phyloP scores from a whole-genome alignment of 2,113 vertebrate genomes.

The Archilochus colubris region DNA sequence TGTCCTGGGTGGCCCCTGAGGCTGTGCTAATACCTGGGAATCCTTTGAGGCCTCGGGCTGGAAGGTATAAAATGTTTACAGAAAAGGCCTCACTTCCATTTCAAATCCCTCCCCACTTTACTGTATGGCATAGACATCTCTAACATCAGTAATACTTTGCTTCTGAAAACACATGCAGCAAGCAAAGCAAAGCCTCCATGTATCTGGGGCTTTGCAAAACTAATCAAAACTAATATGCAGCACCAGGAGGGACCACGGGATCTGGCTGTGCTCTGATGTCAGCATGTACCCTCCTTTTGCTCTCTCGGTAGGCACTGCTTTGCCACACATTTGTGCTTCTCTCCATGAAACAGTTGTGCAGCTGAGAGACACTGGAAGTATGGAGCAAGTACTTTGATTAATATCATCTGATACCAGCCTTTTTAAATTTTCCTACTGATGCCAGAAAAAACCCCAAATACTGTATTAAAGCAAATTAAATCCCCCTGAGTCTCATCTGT shows the following conservation, averaged over 20 bases:
- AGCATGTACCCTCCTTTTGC: neutral
- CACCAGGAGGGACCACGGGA: accelerated
- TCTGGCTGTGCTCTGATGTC: accelerated
- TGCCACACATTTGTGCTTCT: accelerated
- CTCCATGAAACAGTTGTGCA: neutral
- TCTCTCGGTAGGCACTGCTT: neutral
- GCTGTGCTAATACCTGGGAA: neutral
- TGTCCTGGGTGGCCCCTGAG: neutral
- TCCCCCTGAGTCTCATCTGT: neutral
- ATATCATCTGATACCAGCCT: neutral
- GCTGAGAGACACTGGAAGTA: neutral
- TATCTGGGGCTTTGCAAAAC: neutral
- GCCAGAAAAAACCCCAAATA: neutral
- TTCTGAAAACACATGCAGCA: neutral
- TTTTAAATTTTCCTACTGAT: neutral
- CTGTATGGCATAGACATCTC: no score
- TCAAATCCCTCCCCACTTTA: neutral
- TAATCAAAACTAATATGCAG: accelerated
- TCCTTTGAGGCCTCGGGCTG: accelerated
- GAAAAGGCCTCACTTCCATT: accelerated
- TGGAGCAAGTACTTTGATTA: neutral
- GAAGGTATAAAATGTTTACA: neutral
- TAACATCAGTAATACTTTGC: neutral
- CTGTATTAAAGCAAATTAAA: neutral
- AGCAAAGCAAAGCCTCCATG: accelerated